phyloP scores from a whole-genome alignment of 2,113 vertebrate genomes.

The Leucosticte australis region DNA sequence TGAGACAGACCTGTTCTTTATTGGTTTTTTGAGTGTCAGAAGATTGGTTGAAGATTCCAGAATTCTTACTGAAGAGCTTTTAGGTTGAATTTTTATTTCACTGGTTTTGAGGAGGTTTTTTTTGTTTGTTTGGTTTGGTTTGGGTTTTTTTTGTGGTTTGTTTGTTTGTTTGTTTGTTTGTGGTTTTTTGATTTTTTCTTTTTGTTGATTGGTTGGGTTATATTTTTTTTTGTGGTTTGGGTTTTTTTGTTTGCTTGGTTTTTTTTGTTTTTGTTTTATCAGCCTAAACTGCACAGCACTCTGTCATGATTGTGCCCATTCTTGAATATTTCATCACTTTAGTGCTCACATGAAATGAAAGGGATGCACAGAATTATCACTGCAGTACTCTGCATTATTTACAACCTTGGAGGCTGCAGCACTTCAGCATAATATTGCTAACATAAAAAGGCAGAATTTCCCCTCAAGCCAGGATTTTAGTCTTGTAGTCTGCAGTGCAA shows the following conservation, averaged over 20 bases:
- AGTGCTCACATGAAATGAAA: neutral
- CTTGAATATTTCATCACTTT: conserved; percentile 22
- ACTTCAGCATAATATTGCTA: conserved; percentile 23
- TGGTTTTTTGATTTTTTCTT: neutral
- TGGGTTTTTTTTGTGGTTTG: neutral
- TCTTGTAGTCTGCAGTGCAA: neutral
- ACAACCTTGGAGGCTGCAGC: conserved; percentile 30
- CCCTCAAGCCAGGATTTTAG: conserved; percentile 20
- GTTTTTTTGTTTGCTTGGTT: neutral
- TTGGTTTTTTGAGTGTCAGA: neutral
- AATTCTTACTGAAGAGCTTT: neutral
- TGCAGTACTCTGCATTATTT: conserved; percentile 55
- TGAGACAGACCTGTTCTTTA: neutral
- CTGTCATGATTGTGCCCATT: neutral
- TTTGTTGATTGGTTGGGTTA: neutral
- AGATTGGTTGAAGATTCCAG: neutral
- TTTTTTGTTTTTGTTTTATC: neutral
- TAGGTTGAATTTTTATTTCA: neutral
- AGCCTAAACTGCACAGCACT: neutral
- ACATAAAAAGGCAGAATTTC: conserved; percentile 21
- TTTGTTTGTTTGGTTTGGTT: neutral
- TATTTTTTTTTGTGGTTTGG: too few relatives aligned
- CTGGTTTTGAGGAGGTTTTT: neutral
- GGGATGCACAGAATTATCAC: neutral
- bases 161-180: neutral